Percentiles rank a stretch among this genome's conserved stretches.
phyloP scores from a whole-genome alignment of 2,113 vertebrate genomes.

The Thamnaconus septentrionalis region DNA sequence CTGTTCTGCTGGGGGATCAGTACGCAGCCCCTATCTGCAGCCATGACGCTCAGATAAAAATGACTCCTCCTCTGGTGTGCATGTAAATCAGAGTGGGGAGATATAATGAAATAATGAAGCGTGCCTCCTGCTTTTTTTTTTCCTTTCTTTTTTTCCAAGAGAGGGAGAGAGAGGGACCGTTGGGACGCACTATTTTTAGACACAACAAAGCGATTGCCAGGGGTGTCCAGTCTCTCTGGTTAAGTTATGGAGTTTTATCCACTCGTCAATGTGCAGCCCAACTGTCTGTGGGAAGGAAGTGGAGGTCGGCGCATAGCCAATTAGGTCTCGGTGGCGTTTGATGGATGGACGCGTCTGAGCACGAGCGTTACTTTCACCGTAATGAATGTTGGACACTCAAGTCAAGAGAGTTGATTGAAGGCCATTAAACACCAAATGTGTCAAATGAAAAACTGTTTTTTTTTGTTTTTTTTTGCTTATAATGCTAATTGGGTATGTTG shows the following conservation, averaged over 20 bases:
- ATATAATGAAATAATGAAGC: conserved; percentile 67
- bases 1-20: conserved; percentile 60
- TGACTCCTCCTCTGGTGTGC: conserved; percentile 53
- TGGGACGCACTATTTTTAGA: conserved; percentile 72
- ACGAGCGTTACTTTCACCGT: conserved; percentile 7
- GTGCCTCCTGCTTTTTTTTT: conserved; percentile 33
- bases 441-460: too few species aligned
- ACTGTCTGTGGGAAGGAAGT: conserved; percentile 39
- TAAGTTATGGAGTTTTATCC: conserved; percentile 59
- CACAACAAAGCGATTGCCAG: conserved; percentile 71
- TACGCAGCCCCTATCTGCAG: conserved; percentile 39
- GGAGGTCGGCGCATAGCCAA: conserved; percentile 39
- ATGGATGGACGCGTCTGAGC: conserved; percentile 27
- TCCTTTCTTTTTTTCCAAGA: conserved; percentile 9
- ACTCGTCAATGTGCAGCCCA: conserved; percentile 38
- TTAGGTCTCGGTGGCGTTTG: conserved; percentile 36
- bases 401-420: conserved; percentile 21
- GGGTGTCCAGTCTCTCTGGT: conserved; percentile 63
- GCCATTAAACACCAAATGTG: too few species aligned
- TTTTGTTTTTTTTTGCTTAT: too few species aligned
- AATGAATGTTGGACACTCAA: conserved; percentile 24
- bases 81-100: conserved; percentile 59
- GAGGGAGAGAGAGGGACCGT: conserved; percentile 22
- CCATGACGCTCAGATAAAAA: conserved; percentile 41
- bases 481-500: too few species aligned